phyloP scores from a whole-genome alignment of 2,113 vertebrate species.

The Syngnathus scovelli region DNA sequence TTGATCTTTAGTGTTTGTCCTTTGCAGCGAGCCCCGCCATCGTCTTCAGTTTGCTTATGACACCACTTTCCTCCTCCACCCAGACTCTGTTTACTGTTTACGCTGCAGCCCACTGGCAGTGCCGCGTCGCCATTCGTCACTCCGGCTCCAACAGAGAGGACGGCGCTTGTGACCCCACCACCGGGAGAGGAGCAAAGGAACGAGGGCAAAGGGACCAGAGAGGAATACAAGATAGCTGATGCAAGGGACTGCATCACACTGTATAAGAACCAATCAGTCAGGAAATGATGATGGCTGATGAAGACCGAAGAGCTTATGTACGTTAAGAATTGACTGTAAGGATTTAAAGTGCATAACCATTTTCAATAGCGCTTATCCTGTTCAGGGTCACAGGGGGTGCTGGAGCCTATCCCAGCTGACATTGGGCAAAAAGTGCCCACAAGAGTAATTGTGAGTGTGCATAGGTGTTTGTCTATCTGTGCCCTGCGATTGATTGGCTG shows the following conservation, averaged over 20 bases:
- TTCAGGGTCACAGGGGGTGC: too few species aligned
- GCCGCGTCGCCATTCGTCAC: slow-evolving; percentile 51
- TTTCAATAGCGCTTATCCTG: too few species aligned
- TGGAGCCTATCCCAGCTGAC: too few species aligned
- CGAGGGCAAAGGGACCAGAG: not conserved
- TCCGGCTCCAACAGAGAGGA: slow-evolving; percentile 53
- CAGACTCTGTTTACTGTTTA: slow-evolving; percentile 47
- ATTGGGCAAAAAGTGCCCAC: too few species aligned
- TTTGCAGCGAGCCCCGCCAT: slow-evolving; percentile 16
- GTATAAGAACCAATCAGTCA: not conserved
- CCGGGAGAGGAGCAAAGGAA: slow-evolving; percentile 38
- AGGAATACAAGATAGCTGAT: not conserved
- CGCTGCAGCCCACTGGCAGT: slow-evolving; percentile 39
- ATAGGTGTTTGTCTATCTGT: too few species aligned
- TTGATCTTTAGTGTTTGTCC: slow-evolving; percentile 29
- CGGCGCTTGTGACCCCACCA: slow-evolving; percentile 48
- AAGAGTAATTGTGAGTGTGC: too few species aligned
- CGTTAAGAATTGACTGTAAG: too few species aligned
- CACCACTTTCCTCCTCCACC: slow-evolving; percentile 27
- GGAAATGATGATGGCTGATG: slow-evolving; percentile 43
- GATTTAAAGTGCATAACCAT: too few species aligned
- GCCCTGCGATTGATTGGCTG: too few species aligned
- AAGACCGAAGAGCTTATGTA: slow-evolving; percentile 21
- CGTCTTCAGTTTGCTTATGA: slow-evolving; percentile 35
- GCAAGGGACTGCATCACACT: not conserved